phyloP scores from a whole-genome alignment of 2,888 invertebrate genomes.

The Drosophila ustulata region DNA sequence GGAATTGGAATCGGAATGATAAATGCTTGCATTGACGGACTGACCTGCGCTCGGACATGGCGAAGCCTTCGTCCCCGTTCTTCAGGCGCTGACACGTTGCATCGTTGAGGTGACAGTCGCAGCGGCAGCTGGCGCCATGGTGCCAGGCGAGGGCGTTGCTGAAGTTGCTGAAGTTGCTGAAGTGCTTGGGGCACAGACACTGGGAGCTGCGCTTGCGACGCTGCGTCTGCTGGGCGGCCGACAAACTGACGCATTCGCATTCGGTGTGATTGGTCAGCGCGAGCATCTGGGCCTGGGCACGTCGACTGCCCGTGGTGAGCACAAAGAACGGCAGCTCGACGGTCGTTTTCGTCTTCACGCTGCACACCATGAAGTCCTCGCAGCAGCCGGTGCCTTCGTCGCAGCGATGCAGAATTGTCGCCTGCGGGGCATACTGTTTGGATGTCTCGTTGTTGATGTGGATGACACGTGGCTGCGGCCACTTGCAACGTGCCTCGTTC shows the following conservation, averaged over 20 bases:
- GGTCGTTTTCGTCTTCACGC: constrained; percentile 87
- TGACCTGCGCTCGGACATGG: constrained; percentile 88
- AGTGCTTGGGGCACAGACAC: constrained; percentile 82
- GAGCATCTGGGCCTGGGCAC: constrained; percentile 47
- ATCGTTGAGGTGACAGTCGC: constrained; percentile 88
- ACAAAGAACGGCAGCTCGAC: constrained; percentile 77
- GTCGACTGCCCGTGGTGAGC: constrained; percentile 19
- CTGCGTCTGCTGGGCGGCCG: not conserved
- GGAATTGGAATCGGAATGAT: not conserved
- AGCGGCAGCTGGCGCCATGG: constrained; percentile 86
- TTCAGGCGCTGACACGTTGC: constrained; percentile 87
- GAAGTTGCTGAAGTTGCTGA: constrained; percentile 82
- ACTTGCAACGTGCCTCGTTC: constrained; percentile 71
- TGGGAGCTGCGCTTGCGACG: constrained; percentile 57
- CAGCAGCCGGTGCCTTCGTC: constrained; percentile 95
- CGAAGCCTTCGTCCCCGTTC: constrained; percentile 88
- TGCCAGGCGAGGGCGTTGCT: constrained; percentile 31
- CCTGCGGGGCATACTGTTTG: constrained; percentile 92
- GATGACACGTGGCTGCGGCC: constrained; percentile 78
- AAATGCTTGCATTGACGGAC: not conserved
- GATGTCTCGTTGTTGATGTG: constrained; percentile 85
- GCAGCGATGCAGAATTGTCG: constrained; percentile 94
- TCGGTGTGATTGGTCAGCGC: constrained; percentile 82
- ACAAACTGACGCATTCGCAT: constrained; percentile 79
- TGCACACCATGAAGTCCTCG: constrained; percentile 88